Evolutionary conservation across 2,888 invertebrate genomes (phyloP), one percentile per base, ranked within the genome.

Genomic region (Sarcophaga caerulescens): DNA sequence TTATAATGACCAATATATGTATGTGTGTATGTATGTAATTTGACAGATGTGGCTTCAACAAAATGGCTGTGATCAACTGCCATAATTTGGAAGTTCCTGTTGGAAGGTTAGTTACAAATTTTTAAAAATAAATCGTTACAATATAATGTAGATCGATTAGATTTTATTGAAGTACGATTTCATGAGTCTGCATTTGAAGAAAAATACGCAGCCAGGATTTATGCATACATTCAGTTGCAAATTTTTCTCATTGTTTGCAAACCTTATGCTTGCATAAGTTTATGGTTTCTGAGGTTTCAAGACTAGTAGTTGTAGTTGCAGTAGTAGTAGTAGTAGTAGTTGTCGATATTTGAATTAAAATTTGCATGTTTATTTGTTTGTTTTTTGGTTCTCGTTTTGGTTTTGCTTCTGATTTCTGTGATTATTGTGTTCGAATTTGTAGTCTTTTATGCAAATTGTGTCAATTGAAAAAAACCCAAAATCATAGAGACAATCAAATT

Each of bases 381-480:
- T 66, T 68, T 23, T 35, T 23, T 65, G 23, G 35, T 35, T 65
- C 4, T 65, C 17, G 52, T 52, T 52, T 17, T 52, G 52, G 52
- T 52, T 52, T 52, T 35, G 23, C 25, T 6, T 25, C 8, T 23
- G 23, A 19, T 66, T 47, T 68, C 60, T 66, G 59, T 68, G 77
- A 78, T 78, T 52, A 52, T 52, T 83, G 65, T 25, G 12, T 78
- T 8, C 62, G 68, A 62, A 84, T 73, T 74, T 80, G 25, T 70
- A 45, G 23, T 70, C 8, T 59, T 80, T 76, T 71, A 71, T 80
- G 70, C 14, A 76, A 76, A 84, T 79, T 75, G 23, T 75, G 70
- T 68, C 70, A 79, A 68, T 57, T 73, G 25, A 77, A 74, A 68
- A 57, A 45, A 60, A 3, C 52, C 52, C 52, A 8, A 83, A 78